Evolutionary conservation across 2,113 vertebrate species (phyloP), one percentile per base, ranked within the genome.

Genomic region (Mesitornis unicolor): DNA sequence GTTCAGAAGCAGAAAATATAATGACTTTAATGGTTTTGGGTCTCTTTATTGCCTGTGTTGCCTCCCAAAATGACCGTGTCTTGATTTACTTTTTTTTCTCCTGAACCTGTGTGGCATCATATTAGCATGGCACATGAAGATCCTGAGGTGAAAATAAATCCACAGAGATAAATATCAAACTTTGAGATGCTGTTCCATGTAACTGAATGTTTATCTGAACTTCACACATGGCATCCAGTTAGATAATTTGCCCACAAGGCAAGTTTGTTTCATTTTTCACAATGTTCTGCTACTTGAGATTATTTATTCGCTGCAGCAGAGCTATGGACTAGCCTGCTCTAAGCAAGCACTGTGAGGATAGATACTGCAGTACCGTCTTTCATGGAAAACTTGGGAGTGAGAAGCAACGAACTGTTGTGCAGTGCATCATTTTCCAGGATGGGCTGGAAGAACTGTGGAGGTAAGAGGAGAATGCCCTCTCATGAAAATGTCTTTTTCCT

Each of bases 101-200:
- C 50, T 77, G 68, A 93, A 96, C 95, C 95, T 89, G 78, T 90
- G 59, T 73, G 63, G 77, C 60, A 74, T 93, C 77, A 31, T 17
- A 42, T 35, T 63, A 84, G 28, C 54, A 47, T 90, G 92, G 61
- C 84, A 93, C 20, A 93, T 78, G 87, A 91, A 82, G 88, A 76
- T 95, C 89, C 95, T 63, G 97, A 96, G 90, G 89, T 96, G 43
- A 92, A 96, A 96, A 95, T 86, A 96, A 93, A 95, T 95, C 95
- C 83, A 89, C 29, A 79, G 24, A 93, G 92, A 95, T 93, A 94
- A 97, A 80, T 91, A 95, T 97, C 93, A 91, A 70, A 67, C 24
- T 75, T 77, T 33, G 76, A 91, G 91, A 79, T 94, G 86, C 51
- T 48, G 36, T 38, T 97, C 71, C 61, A 28, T 82, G 94, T 95